Conservation (phyloP, 2,888 invertebrate species). For the Entomobrya proxima region DNA sequence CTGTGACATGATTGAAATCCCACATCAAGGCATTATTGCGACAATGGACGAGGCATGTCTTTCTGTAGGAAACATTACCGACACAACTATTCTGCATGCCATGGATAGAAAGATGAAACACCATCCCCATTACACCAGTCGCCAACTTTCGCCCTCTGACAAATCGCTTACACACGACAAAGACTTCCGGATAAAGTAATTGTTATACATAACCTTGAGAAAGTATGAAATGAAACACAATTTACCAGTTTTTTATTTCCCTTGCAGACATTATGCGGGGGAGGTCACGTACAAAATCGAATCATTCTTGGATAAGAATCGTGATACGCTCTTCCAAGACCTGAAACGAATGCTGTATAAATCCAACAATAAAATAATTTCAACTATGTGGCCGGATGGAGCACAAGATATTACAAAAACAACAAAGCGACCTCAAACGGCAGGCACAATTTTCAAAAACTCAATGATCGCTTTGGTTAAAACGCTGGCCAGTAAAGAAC, state of each 20-base stretch:
- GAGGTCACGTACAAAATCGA: conserved; percentile 93
- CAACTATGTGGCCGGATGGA: conserved; percentile 98
- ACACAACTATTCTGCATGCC: conserved; percentile 90
- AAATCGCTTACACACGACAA: conserved; percentile 87
- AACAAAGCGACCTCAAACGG: conserved; percentile 95
- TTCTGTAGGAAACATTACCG: conserved; percentile 93
- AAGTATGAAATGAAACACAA: too few relatives aligned
- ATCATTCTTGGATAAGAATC: conserved; percentile 98
- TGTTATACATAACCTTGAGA: not conserved
- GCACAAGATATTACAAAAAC: conserved; percentile 92
- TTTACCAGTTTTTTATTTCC: not conserved
- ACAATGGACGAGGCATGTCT: conserved; percentile 98
- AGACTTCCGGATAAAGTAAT: conserved; percentile 88
- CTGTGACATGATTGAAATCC: conserved; percentile 95
- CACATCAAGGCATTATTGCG: conserved; percentile 92
- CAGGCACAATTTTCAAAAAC: conserved; percentile 94
- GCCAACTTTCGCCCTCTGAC: conserved; percentile 88
- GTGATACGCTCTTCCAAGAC: conserved; percentile 97
- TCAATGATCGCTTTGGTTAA: conserved; percentile 94
- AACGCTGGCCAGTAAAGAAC: conserved; percentile 93
- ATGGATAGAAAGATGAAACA: conserved; percentile 91
- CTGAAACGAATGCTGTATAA: conserved; percentile 94
- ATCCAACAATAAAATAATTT: conserved; percentile 87
- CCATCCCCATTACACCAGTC: conserved; percentile 93
- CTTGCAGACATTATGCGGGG: conserved; percentile 94